Evolutionary conservation across 2,113 vertebrate species (phyloP), one percentile per base, ranked within the genome.

Genomic region (Entelurus aequoreus): DNA sequence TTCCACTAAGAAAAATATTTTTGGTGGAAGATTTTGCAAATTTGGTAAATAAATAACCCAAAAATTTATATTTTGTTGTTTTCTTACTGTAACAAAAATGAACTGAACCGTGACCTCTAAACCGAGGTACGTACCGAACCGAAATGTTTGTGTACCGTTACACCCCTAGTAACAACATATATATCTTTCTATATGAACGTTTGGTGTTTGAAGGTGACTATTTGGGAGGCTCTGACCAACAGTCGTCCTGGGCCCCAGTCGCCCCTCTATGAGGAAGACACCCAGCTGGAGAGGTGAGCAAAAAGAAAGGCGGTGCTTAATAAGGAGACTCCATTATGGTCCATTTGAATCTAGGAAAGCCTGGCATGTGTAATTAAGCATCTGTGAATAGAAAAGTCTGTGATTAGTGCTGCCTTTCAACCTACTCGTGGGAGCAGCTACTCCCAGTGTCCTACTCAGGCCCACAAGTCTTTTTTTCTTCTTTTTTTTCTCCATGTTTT

Each of bases 191-290:
- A 58, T 1, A 35, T 42, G 5, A 40, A 37, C 44, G 38, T 16
- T 54, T 6, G 0, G 35, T 56, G 35, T 14, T 14, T 66, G 16
- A 14, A 97, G 95, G 95, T 98, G 77, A 98, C 95, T 13, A 92
- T 98, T 55, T 98, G 95, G 95, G 95, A 98, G 71, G 95, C 95
- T 1, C 86, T 98, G 74, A 96, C 93, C 68, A 96, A 94, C 87
- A 93, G 90, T 4, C 90, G 94, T 11, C 94, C 90, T 0, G 84
- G 87, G 58, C 82, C 88, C 10, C 92, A 88, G 60, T 89, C 90
- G 0, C 85, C 86, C 0, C 85, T 91, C 21, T 94, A 92, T 0
- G 94, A 96, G 14, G 95, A 95, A 21, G 93, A 94, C 63, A 89
- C 93, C 58, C 95, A 96, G 81, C 88, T 96, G 70, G 95, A 97